Percentiles rank a stretch among this genome's conserved stretches.
Conservation (phyloP, 2,113 vertebrate genomes). For the Sceloporus undulatus region DNA sequence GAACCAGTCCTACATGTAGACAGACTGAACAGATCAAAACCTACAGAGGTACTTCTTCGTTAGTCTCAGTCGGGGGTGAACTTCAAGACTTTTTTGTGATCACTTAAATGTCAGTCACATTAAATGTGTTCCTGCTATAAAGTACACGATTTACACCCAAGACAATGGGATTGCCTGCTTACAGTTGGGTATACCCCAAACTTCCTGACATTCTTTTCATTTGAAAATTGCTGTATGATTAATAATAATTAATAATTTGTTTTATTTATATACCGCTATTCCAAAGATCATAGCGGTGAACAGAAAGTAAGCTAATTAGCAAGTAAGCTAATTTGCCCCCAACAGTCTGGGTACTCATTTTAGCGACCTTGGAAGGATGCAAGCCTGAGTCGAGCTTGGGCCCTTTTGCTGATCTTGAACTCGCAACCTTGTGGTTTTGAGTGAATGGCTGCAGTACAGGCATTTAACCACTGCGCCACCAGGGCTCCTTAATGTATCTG, state of each 20-base stretch:
- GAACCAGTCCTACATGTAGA: conserved; percentile 10
- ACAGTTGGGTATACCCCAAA: not conserved
- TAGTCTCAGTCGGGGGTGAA: conserved; percentile 13
- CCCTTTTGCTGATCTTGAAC: too few relatives aligned
- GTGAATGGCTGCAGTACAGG: too few relatives aligned
- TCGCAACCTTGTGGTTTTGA: too few relatives aligned
- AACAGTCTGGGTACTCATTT: too few relatives aligned
- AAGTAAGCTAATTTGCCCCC: too few relatives aligned
- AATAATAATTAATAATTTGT: not conserved
- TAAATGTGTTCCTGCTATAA: conserved; percentile 12
- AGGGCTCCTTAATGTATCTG: not conserved
- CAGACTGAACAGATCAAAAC: conserved; percentile 25
- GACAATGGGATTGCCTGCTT: not conserved
- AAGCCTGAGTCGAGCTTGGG: too few relatives aligned
- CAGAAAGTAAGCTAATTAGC: too few relatives aligned
- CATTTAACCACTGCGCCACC: too few relatives aligned
- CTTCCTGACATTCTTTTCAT: not conserved
- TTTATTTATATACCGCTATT: too few relatives aligned
- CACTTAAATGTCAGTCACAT: conserved; percentile 13
- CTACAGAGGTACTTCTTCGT: conserved; percentile 25
- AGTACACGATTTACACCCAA: not conserved
- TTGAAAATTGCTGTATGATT: not conserved
- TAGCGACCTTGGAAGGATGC: too few relatives aligned
- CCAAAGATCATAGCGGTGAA: too few relatives aligned
- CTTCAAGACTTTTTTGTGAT: conserved; percentile 23